Base-by-base conservation (phyloP, 2,888 invertebrate genomes). In the Aphodius sticticus region DNA sequence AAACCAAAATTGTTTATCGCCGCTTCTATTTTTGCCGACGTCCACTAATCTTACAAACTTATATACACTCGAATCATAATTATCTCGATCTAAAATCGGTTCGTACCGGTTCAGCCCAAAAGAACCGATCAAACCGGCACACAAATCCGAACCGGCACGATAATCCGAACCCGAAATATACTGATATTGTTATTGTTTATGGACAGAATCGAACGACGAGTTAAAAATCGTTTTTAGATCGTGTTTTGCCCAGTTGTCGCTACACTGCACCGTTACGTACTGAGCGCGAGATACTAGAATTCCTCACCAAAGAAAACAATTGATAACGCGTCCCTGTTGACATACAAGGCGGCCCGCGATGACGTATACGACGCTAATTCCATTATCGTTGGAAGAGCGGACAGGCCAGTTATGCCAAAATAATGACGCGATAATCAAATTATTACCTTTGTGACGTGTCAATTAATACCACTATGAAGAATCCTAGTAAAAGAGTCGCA, bases 261-360 rank as follows among this genome's bases (percentile, higher is more conserved):
- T 53, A 53, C 12, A 53, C 53, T 7, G 12, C 7, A 53, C 26
- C 26, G 26, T 26, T 26, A 53, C 53, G 12, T 53, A 53, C 53
- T 53, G 53, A 53, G 53, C 53, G 53, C 53, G 53, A 53, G 53
- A 53, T 53, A 53, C 53, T 53, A 53, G 53, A 53, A 53, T 53
- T 53, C 53, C 53, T 53, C 4, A 53, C 53, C 53, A 53, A 53
- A 53, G 53, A 53, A 53, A 53, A 53, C 53, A 53, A 53, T 53
- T 53, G 53, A 53, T 53, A 53, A 53, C 53, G 53, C 53, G 53
- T 7, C 53, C 53, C 53, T 53, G 53, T 53, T 53, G 53, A 53
- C 53, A 53, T 53, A 53, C 53, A 26, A 26, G 53, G 12, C 53
- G 53, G 12, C 53, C 7, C 1, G 53, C 53, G 53, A 53, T 53